Percentiles rank a stretch among this genome's conserved stretches.
phyloP scores from a whole-genome alignment of 1,140 invertebrate species.

The Ceratina calcarata region DNA sequence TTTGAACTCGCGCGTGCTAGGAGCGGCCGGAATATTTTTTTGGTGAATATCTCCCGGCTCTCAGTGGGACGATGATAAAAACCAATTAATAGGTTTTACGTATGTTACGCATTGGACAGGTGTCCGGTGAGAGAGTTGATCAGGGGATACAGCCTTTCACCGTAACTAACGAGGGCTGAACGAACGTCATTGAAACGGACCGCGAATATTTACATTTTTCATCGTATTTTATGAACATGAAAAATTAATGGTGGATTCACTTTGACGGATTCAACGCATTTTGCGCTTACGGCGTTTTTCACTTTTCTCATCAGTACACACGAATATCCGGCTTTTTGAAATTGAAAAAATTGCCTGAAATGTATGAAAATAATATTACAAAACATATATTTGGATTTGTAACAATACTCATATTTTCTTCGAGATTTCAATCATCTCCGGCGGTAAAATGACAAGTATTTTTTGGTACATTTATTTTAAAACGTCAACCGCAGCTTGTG shows the following conservation, averaged over 20 bases:
- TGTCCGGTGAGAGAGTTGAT: conserved; percentile 10
- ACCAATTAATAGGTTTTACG: conserved; percentile 4
- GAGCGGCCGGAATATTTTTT: no score
- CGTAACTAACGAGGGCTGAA: conserved; percentile 11
- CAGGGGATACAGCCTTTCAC: background rate
- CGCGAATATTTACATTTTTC: background rate
- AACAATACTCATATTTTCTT: no score
- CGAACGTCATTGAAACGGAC: background rate
- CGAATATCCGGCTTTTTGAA: no score
- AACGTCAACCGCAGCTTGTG: background rate
- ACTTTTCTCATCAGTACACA: no score
- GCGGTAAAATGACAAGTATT: background rate
- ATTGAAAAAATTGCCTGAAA: background rate
- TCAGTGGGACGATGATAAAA: background rate
- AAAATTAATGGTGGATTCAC: background rate
- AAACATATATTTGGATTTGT: background rate
- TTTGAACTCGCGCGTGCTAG: no score
- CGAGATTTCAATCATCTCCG: no score
- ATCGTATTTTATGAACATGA: background rate
- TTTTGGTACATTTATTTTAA: background rate
- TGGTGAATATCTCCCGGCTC: background rate
- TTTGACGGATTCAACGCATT: background rate
- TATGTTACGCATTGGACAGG: background rate
- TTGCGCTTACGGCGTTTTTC: background rate
- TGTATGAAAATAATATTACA: background rate